Evolutionary conservation across 1,140 invertebrate species (phyloP), one percentile per base, ranked within the genome.

Genomic region (Aethina tumida): DNA sequence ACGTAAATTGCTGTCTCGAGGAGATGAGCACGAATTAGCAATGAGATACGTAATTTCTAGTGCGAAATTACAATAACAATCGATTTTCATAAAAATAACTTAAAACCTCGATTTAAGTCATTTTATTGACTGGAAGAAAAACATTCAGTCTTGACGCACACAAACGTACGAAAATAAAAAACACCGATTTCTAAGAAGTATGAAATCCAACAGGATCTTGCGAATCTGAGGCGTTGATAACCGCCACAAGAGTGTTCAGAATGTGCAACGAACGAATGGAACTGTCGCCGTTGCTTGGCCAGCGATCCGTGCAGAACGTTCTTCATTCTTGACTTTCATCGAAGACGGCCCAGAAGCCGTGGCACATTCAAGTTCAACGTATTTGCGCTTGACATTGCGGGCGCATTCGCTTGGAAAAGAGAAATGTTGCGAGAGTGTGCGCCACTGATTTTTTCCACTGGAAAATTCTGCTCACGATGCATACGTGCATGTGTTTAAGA

Each of bases 301-400:
- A n/a, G n/a, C n/a, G n/a, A n/a, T n/a, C n/a, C 39, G 39, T 41
- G 28, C 25, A 21, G 29, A 43, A 44, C 35, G 19, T 40, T 45
- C 43, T 36, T 36, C 39, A 39, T 40, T 45, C 40, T 36, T 47
- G 35, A 42, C 40, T 42, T 47, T 41, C 40, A 36, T 42, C 33
- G 29, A 31, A 36, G 20, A 42, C 40, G 25, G n/a, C n/a, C n/a
- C n/a, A n/a, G n/a, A 35, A 22, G 28, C 34, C 32, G 26, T 24
- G 20, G 19, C 31, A 31, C 31, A 27, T 19, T 38, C 41, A 47
- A 47, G 44, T 47, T 47, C 44, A 47, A 47, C 44, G 44, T 27
- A 12, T 47, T 38, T 41, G 40, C 40, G 44, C 44, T 47, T 47
- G 44, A 47, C 44, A 47, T 47, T 47, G 44, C 44, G 33, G 35